Evolutionary conservation across 2,888 invertebrate species (phyloP), one percentile per base, ranked within the genome.

Genomic region (Drosophila infuscata): DNA sequence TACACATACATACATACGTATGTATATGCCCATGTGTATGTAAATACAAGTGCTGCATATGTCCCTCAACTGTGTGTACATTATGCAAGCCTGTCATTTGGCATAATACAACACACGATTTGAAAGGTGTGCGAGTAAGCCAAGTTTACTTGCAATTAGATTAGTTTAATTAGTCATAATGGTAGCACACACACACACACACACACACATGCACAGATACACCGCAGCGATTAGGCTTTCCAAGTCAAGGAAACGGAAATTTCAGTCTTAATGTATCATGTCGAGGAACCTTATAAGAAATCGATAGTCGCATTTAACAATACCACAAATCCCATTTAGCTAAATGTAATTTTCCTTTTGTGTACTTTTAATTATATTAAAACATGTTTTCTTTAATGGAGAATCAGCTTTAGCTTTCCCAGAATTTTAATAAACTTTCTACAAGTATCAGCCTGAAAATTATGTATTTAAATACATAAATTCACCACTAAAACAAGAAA

Each of bases 111-210:
- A 56, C 36, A 62, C 4, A 8, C 56, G 41, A 36, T 69, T 65
- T 59, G 48, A 64, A 49, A 59, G 57, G 49, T 33, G 32, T 25
- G 38, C 11, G 66, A 48, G 60, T 49, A 51, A 56, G 58, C 68
- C 35, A 41, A 66, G 63, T 70, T 63, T 70, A 62, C 67, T 58
- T 78, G 80, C 81, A 73, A 73, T 74, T 74, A 77, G 73, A 69
- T 81, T 84, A 75, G 81, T 73, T 76, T 82, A 79, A 79, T 83
- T 85, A 85, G 77, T 78, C 76, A 81, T 81, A 76, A 72, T 74
- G 72, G 66, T 59, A 63, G 74, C 57, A 70, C 74, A 68, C 71
- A 74, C 53, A 35, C 1, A 9, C 5, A 53, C 17, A 49, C 25
- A 25, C 17, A 48, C 8, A 48, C 15, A 46, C 20, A 12, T 0